Evolutionary conservation across 1,140 invertebrate genomes (phyloP).

Genomic region (Drosophila santomea): DNA sequence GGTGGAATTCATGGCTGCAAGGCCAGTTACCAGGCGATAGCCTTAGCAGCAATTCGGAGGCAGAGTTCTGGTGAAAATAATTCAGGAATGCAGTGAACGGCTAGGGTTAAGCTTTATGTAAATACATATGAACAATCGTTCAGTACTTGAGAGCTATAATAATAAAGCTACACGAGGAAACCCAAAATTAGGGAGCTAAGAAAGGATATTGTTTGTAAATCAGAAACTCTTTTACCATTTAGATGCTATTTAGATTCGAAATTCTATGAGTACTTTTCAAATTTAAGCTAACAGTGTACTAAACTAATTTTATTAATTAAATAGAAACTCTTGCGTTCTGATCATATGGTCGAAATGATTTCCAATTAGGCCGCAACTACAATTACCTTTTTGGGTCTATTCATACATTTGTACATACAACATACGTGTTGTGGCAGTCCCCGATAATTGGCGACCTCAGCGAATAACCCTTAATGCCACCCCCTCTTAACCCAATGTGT

Average conservation of each 20-base stretch:
- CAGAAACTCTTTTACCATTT: no score
- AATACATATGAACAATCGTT: neutral
- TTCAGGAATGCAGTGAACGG: neutral
- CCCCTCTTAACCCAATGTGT: neutral
- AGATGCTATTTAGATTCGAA: no score
- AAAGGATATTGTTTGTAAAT: neutral
- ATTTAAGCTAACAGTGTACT: neutral
- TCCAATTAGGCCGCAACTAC: constrained; percentile 15
- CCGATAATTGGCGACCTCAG: constrained; percentile 48
- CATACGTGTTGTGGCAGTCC: constrained; percentile 21
- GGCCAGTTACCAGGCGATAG: constrained; percentile 33
- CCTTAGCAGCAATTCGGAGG: neutral
- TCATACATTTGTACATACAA: no score
- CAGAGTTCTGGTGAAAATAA: constrained; percentile 7
- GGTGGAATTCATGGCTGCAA: constrained; percentile 28
- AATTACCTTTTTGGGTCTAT: constrained; percentile 1
- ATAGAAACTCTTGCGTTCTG: neutral
- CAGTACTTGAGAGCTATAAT: neutral
- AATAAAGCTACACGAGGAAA: neutral
- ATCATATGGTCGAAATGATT: neutral
- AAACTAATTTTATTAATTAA: neutral
- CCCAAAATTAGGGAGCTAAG: neutral
- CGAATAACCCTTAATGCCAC: constrained; percentile 55
- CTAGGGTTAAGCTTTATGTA: neutral
- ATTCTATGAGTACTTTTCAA: neutral